Percentiles rank a stretch among this genome's conserved stretches.
phyloP scores from a whole-genome alignment of 1,140 invertebrate genomes.

The Zaprionus africanus region DNA sequence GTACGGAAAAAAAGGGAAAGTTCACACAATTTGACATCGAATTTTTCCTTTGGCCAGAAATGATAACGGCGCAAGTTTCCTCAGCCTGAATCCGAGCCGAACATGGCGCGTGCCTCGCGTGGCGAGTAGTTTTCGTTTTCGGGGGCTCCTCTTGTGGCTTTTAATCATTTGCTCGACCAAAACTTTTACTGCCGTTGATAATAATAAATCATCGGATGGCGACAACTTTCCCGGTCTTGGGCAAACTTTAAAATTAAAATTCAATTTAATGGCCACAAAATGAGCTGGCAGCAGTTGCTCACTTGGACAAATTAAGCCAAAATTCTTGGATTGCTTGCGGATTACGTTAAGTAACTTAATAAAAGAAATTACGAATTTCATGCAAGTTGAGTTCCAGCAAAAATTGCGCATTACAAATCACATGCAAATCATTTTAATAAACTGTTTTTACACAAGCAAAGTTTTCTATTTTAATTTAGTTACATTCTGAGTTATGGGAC shows the following conservation, averaged over 20 bases:
- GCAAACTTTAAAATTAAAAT: conserved; percentile 69
- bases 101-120: conserved; percentile 52
- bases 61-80: conserved; percentile 65
- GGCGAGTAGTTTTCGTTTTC: conserved; percentile 43
- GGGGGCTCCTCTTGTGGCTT: conserved; percentile 22
- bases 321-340: neutral
- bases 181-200: conserved; percentile 51
- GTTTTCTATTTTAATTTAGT: neutral
- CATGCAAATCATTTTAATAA: conserved; percentile 4
- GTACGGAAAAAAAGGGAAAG: conserved; percentile 33
- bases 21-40: conserved; percentile 53
- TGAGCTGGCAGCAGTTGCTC: conserved; percentile 33
- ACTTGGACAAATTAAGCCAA: conserved; percentile 26
- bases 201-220: conserved; percentile 73
- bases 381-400: neutral
- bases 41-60: conserved; percentile 26
- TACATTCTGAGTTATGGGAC: neutral
- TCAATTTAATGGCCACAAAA: conserved; percentile 65
- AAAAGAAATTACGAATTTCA: conserved; percentile 16
- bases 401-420: neutral
- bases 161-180: conserved; percentile 53
- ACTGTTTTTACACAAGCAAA: neutral
- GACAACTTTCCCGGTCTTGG: conserved; percentile 19
- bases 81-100: neutral
- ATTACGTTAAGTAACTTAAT: conserved; percentile 20